Base-by-base conservation (phyloP, 53 echinoderm and acorn worm species). In the Actinopyga echinites region DNA sequence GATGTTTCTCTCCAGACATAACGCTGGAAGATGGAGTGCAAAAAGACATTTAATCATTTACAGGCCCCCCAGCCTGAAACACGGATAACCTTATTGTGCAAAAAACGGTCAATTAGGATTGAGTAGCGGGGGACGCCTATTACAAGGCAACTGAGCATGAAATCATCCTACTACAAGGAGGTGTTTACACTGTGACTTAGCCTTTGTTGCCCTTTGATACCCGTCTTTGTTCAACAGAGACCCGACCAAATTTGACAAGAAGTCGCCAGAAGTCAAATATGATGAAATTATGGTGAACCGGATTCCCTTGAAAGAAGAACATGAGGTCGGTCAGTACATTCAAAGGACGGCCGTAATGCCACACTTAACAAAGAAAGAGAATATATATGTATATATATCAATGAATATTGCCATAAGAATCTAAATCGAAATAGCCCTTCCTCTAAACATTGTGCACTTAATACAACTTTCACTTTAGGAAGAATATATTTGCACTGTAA, bases 61-160 rank as follows among this genome's bases (percentile, higher is more conserved):
- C 69, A 69, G 69, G 42, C 69, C 69, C 69, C 69, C 69, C 44
- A 69, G 69, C 38, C 69, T 42, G 69, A 69, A 69, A 69, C 69
- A 69, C 44, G 69, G 69, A 69, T 40, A 69, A 69, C 23, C 8
- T 22, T 20, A 69, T 69, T 69, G 69, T 69, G 38, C 38, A 42
- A 67, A 66, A 67, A 69, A 35, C 65, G 69, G 22, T 69, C 69
- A 69, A 69, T 69, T 69, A 38, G 26, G 11, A 21, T 29, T 38
- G 44, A 69, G 34, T 24, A 40, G 44, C 38, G 42, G 44, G 8
- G 42, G 69, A 69, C 44, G 69, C 69, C 25, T 26, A 29, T 69
- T 69, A 10, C 44, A 21, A 69, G 24, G 24, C 38, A 69, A 38
- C 26, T 69, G 44, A 69, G 69, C 69, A 44, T 69, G 44, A 69